Conservation (phyloP, 1,140 invertebrate species). For the Hyles vespertilio region DNA sequence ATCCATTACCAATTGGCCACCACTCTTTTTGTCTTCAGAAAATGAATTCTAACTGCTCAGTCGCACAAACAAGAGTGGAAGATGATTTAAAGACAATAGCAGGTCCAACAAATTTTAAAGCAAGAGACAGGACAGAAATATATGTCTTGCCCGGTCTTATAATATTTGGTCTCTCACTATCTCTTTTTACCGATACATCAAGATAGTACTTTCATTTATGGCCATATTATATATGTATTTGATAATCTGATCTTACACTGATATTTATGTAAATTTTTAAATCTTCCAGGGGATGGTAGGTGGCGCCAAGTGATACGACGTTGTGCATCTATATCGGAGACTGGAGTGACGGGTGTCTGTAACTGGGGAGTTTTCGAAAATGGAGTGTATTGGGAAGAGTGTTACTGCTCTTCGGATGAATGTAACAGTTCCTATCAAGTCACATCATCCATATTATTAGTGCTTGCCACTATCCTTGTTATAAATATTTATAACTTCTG, state of each 20-base stretch:
- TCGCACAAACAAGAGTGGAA: too few relatives aligned
- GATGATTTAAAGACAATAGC: too few relatives aligned
- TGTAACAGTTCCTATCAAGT: conserved; percentile 79
- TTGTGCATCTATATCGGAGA: conserved; percentile 93
- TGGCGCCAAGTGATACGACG: conserved; percentile 94
- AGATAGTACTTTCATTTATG: too few relatives aligned
- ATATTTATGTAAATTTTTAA: not conserved
- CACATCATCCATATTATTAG: conserved; percentile 10
- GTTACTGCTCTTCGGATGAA: conserved; percentile 92
- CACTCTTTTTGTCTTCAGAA: too few relatives aligned
- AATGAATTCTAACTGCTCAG: too few relatives aligned
- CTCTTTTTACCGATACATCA: too few relatives aligned
- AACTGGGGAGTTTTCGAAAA: conserved; percentile 96
- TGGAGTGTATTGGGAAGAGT: conserved; percentile 96
- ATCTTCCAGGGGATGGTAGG: conserved; percentile 88
- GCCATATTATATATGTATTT: not conserved
- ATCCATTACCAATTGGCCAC: too few relatives aligned
- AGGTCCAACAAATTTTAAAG: too few relatives aligned
- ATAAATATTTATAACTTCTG: too few relatives aligned
- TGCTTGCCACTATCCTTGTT: not conserved
- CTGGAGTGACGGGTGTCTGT: conserved; percentile 92
- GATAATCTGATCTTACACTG: not conserved
- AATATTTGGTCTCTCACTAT: too few relatives aligned
- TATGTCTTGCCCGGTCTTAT: too few relatives aligned
- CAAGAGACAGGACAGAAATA: too few relatives aligned